Evolutionary conservation across 2,113 vertebrate species (phyloP).

Genomic region (Toxostoma redivivum): DNA sequence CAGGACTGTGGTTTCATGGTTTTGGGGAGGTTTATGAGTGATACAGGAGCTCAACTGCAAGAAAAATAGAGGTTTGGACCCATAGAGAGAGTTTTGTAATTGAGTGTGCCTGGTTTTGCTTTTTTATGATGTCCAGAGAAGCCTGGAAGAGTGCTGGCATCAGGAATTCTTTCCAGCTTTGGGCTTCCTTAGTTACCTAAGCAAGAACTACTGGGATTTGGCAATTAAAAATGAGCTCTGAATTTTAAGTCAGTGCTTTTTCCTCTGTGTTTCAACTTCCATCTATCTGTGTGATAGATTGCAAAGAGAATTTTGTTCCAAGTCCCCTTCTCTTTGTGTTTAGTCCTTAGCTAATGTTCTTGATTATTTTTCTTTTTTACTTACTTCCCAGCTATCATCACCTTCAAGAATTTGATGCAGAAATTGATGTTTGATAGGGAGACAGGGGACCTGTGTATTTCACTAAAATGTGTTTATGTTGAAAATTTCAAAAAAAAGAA

Average conservation of each 20-base stretch:
- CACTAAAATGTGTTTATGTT: neutral
- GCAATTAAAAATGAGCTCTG: neutral
- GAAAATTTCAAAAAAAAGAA: neutral
- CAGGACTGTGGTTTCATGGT: neutral
- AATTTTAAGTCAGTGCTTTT: neutral
- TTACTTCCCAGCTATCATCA: neutral
- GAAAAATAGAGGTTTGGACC: neutral
- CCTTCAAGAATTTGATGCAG: neutral
- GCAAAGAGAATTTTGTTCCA: neutral
- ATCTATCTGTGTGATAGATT: neutral
- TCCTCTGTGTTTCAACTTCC: neutral
- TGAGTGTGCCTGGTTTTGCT: neutral
- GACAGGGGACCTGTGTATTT: neutral
- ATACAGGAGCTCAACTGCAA: neutral
- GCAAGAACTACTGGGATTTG: neutral
- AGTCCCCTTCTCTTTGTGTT: neutral
- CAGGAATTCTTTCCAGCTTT: neutral
- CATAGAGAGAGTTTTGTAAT: neutral
- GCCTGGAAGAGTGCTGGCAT: neutral
- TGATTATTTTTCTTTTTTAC: neutral
- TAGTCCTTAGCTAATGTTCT: neutral
- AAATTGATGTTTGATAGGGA: neutral
- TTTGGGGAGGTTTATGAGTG: neutral
- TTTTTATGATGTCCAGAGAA: neutral
- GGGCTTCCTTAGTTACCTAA: neutral